A percentile compares a stretch with the other conserved stretches of the same genome.
Evolutionary conservation across 2,797 vertebrate species (phyloP).

Genomic region (Chromobotia macracanthus): DNA sequence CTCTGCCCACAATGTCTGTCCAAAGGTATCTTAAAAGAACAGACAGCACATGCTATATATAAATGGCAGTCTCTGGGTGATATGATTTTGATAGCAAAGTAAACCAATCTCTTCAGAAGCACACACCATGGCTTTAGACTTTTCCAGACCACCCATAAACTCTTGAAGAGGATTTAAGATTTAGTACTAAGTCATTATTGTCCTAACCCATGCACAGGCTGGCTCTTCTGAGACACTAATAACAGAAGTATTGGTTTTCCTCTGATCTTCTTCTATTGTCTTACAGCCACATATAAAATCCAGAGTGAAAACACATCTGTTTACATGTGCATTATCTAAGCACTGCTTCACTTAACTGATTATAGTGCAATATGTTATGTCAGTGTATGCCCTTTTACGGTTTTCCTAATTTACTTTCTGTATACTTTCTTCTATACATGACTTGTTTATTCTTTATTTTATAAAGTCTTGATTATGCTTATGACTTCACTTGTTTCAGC

Average conservation of each 20-base stretch:
- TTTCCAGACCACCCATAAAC: slow-evolving; percentile 15
- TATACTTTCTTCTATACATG: no score
- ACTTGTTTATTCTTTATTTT: no score
- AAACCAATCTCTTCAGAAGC: background rate
- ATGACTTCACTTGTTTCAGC: slow-evolving; percentile 9
- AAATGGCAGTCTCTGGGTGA: background rate
- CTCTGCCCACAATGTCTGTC: background rate
- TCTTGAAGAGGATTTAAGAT: slow-evolving; percentile 12
- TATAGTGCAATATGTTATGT: no score
- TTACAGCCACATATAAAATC: no score
- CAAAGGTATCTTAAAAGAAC: background rate
- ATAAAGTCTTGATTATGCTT: background rate
- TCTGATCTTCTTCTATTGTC: no score
- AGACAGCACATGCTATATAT: background rate
- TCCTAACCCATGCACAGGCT: background rate
- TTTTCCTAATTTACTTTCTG: no score
- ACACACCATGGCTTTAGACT: background rate
- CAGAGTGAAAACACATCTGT: no score
- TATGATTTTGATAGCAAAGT: background rate
- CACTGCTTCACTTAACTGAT: no score
- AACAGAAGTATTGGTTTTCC: background rate
- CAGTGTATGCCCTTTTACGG: no score
- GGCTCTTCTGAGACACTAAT: background rate
- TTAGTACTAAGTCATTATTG: slow-evolving; percentile 10
- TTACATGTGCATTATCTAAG: no score